Base-by-base conservation (phyloP, 2,888 invertebrate species). In the Athalia rosae region DNA sequence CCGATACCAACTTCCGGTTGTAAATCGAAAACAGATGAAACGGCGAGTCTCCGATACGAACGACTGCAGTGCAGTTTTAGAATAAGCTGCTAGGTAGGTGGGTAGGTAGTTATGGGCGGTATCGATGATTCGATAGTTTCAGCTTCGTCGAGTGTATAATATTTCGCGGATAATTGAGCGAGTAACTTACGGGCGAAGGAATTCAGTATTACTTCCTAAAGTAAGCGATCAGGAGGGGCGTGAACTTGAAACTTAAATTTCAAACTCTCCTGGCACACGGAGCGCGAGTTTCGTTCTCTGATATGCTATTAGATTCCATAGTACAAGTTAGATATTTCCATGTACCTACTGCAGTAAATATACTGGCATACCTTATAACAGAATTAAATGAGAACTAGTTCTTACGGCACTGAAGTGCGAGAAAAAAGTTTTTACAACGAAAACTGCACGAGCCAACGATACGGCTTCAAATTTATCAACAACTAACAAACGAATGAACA, bases 171-270 rank as follows among this genome's bases (percentile, higher is more conserved):
- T 28, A 28, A 28, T 28, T 28, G 28, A 28, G 28, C 28, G 28
- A 2, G 28, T 28, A 28, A 28, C 28, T n/a, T 53, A n/a, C 3
- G n/a, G n/a, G 53, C n/a, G 9, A 11, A 11, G 13, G 13, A 59
- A 8, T 59, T 6, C 59, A 59, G 59, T 59, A 5, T 8, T n/a
- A 11, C n/a, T 8, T 53, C 8, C 3, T 53, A 8, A n/a, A 53
- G 48, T 66, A 47, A 66, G 66, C 48, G 66, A 66, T 66, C 47
- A 62, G 43, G 45, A 62, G 62, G 48, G 66, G 4, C 9, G 28
- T 13, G 13, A 48, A 66, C 47, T 15, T 47, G 48, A 48, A 66
- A 66, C 47, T 66, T 66, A 9, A 48, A 15, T 66, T 48, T 48
- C 13, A 48, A 66, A 48, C 8, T 41, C 48, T n/a, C n/a, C n/a